phyloP scores from a whole-genome alignment of 2,113 vertebrate genomes.

The Lichenostomus cassidix region DNA sequence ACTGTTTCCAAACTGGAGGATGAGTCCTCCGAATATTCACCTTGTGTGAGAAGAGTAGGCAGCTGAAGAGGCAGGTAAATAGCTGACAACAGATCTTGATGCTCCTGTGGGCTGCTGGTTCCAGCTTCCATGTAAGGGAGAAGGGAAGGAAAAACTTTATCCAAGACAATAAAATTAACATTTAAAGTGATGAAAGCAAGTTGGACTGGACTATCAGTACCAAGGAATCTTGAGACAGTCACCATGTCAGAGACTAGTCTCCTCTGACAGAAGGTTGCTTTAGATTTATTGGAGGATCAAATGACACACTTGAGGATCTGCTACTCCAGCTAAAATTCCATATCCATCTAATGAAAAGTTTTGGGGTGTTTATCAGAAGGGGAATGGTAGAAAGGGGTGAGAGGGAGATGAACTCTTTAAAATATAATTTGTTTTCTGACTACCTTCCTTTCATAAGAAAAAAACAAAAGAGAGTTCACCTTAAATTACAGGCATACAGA shows the following conservation, averaged over 20 bases:
- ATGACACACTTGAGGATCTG: background rate
- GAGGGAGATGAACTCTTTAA: constrained; percentile 2
- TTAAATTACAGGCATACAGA: constrained; percentile 32
- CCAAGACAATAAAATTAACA: background rate
- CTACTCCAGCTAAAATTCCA: background rate
- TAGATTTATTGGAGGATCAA: background rate
- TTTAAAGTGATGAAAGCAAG: background rate
- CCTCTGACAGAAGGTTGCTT: background rate
- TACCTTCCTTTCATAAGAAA: constrained; percentile 14
- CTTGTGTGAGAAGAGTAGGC: background rate
- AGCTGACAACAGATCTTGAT: background rate
- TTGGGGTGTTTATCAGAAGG: background rate
- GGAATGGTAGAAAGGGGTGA: background rate
- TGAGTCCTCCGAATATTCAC: background rate
- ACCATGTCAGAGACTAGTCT: background rate
- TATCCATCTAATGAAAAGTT: background rate
- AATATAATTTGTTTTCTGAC: constrained; percentile 34
- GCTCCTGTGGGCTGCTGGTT: background rate
- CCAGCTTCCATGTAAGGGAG: background rate
- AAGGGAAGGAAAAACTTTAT: background rate
- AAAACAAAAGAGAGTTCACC: background rate
- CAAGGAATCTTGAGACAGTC: background rate
- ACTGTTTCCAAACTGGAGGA: background rate
- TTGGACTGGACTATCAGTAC: background rate
- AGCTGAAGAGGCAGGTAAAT: background rate